Evolutionary conservation across 1,140 invertebrate species (phyloP).

Genomic region (Vanessa tameamea): DNA sequence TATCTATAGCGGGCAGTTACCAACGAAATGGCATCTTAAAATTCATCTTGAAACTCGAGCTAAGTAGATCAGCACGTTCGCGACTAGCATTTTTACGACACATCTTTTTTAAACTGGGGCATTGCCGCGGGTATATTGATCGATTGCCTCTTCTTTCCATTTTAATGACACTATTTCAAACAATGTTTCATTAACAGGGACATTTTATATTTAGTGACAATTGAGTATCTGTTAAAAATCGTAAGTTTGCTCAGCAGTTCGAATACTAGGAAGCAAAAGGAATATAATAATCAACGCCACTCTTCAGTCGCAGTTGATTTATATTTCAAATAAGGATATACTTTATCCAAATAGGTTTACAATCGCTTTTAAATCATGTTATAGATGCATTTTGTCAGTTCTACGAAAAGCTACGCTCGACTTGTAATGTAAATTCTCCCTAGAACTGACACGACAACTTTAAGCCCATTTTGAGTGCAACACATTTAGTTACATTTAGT

Average conservation of each 20-base stretch:
- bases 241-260: background rate
- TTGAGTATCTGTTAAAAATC: background rate
- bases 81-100: slow-evolving; percentile 46
- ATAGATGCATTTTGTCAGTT: no score
- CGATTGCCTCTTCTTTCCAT: slow-evolving; percentile 41
- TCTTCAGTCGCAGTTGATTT: background rate
- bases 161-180: slow-evolving; percentile 40
- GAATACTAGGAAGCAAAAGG: background rate
- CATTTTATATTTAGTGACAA: background rate
- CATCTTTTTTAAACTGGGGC: slow-evolving; percentile 46
- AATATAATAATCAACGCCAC: background rate
- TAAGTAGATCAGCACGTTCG: slow-evolving; percentile 39
- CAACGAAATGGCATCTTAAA: slow-evolving; percentile 27
- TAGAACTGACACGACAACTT: no score
- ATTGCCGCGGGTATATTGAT: slow-evolving; percentile 48
- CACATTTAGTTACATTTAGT: no score
- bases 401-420: no score
- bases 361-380: no score
- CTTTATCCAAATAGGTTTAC: background rate
- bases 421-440: no score
- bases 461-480: no score
- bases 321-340: background rate
- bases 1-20: slow-evolving; percentile 6
- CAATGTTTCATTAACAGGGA: slow-evolving; percentile 24
- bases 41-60: slow-evolving; percentile 33